Percentiles rank a stretch among this genome's conserved stretches.
phyloP scores from a whole-genome alignment of 1,140 invertebrate genomes.

The Microplitis demolitor region DNA sequence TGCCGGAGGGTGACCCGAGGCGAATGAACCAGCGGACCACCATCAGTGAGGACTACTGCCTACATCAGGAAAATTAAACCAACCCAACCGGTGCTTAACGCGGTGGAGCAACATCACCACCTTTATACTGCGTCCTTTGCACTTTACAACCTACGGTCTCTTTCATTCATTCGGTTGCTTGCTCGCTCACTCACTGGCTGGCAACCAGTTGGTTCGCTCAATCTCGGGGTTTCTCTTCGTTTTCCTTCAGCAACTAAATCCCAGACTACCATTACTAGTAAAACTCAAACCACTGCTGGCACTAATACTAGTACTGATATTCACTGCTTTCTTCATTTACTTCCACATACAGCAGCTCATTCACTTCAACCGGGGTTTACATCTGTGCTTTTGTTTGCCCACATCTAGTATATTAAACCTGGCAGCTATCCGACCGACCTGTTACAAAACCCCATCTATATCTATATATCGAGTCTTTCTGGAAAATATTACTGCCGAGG shows the following conservation, averaged over 20 bases:
- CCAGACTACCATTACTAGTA: conserved; percentile 5
- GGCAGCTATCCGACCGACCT: conserved; percentile 18
- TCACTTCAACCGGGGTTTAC: conserved; percentile 47
- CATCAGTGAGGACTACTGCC: conserved; percentile 49
- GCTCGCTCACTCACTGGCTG: too few species aligned
- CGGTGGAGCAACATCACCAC: conserved; percentile 56
- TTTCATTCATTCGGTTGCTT: too few species aligned
- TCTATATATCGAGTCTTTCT: conserved; percentile 34
- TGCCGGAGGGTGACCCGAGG: conserved; percentile 48
- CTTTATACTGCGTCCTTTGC: conserved; percentile 43
- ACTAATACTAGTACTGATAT: not conserved
- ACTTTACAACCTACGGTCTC: not conserved
- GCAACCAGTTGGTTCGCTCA: too few species aligned
- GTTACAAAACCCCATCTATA: not conserved
- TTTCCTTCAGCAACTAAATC: conserved; percentile 5
- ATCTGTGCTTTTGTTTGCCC: conserved; percentile 61
- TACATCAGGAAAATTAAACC: conserved; percentile 64
- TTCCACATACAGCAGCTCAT: conserved; percentile 38
- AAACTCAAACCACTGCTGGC: conserved; percentile 24
- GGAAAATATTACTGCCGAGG: conserved; percentile 38
- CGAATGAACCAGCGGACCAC: conserved; percentile 42
- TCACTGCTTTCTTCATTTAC: conserved; percentile 34
- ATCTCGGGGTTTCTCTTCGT: not conserved
- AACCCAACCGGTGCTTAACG: conserved; percentile 62
- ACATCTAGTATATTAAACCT: conserved; percentile 60